Evolutionary conservation across 2,113 vertebrate genomes (phyloP).

Genomic region (Turdus rufiventris): DNA sequence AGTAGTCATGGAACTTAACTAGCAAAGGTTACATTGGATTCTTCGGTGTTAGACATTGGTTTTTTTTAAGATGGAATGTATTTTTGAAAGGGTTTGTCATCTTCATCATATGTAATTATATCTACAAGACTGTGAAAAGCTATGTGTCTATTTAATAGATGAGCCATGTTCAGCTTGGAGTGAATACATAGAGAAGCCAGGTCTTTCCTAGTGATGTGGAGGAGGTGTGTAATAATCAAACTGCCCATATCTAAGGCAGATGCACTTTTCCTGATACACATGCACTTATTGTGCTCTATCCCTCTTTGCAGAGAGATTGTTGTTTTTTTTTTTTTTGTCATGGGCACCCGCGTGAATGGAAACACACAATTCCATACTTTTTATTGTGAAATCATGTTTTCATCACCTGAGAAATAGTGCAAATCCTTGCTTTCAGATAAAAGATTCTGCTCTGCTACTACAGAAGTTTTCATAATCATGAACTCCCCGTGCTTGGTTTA

Average conservation of each 20-base stretch:
- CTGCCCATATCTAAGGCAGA: background rate
- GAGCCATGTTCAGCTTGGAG: background rate
- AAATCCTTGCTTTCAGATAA: background rate
- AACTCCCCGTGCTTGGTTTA: background rate
- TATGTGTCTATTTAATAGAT: background rate
- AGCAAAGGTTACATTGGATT: background rate
- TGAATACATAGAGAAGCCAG: rapidly evolving
- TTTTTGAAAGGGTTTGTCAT: background rate
- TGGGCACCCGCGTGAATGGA: background rate
- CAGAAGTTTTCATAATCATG: background rate
- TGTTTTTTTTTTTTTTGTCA: background rate
- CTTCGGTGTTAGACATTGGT: background rate
- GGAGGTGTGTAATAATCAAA: background rate
- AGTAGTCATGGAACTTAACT: background rate
- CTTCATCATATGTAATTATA: background rate
- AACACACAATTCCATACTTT: background rate
- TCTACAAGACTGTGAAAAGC: background rate
- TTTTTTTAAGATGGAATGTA: background rate
- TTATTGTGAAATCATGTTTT: background rate
- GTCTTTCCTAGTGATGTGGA: background rate
- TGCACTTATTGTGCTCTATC: background rate
- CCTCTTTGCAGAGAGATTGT: background rate
- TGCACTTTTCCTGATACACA: background rate
- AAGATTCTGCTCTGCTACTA: background rate
- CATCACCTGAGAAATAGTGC: background rate